A percentile compares a stretch with the other conserved stretches of the same genome.
Conservation (phyloP, 2,113 vertebrate species). For the Illadopsis cleaveri region DNA sequence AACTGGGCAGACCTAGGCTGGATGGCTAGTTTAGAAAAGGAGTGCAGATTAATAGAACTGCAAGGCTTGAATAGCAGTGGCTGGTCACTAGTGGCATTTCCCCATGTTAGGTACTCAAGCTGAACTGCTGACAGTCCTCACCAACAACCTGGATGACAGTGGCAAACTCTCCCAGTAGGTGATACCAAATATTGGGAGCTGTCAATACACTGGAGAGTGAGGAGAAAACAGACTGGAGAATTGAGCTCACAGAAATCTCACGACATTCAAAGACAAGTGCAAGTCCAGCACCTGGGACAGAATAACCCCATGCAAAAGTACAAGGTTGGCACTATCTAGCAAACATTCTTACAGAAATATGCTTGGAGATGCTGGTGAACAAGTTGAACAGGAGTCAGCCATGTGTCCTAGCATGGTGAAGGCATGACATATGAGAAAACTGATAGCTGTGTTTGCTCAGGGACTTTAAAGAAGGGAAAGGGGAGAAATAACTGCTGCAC, state of each 20-base stretch:
- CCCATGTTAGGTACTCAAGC: background rate
- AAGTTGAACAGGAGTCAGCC: background rate
- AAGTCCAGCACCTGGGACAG: background rate
- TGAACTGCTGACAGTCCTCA: background rate
- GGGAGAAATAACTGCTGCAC: background rate
- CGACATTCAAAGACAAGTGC: background rate
- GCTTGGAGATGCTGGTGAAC: background rate
- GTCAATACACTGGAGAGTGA: background rate
- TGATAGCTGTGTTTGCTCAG: background rate
- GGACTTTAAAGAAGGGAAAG: background rate
- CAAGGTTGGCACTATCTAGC: background rate
- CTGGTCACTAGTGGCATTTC: background rate
- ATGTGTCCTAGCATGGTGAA: background rate
- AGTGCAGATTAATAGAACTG: background rate
- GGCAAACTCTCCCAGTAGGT: background rate
- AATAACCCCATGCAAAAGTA: background rate
- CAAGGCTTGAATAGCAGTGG: background rate
- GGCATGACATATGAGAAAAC: background rate
- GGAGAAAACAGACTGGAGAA: background rate
- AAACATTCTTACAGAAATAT: background rate
- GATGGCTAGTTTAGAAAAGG: background rate
- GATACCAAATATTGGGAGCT: background rate
- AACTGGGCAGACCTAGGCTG: background rate
- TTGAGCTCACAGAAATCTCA: background rate
- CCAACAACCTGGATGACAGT: background rate